Evolutionary conservation across 2,797 vertebrate genomes (phyloP).

Genomic region (Clarias platycephalus): DNA sequence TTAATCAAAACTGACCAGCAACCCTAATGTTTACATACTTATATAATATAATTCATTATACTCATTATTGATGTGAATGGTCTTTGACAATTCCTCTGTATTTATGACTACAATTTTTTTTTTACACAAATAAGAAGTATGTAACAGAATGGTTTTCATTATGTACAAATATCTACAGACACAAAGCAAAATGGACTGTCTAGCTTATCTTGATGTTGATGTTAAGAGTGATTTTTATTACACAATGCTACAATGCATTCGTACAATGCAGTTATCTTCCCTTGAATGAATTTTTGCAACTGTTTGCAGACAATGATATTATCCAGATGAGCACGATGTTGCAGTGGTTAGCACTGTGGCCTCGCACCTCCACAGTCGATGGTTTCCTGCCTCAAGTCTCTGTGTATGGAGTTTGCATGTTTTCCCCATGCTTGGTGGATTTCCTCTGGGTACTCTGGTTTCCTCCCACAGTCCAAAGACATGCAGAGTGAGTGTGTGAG

Average conservation of each 20-base stretch:
- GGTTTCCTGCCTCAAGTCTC: too few species aligned
- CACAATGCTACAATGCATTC: not conserved
- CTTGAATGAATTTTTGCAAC: too few species aligned
- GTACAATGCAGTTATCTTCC: not conserved
- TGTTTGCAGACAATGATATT: too few species aligned
- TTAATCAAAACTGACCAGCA: conserved; percentile 53
- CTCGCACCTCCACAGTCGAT: too few species aligned
- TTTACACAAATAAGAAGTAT: not conserved
- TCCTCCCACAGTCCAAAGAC: too few species aligned
- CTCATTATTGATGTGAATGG: conserved; percentile 40
- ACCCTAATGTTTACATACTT: conserved; percentile 39
- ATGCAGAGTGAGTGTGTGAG: too few species aligned
- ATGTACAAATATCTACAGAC: not conserved
- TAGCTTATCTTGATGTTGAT: not conserved
- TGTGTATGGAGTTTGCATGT: too few species aligned
- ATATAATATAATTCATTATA: conserved; percentile 36
- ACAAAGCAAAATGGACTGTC: not conserved
- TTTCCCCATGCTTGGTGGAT: too few species aligned
- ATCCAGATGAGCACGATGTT: too few species aligned
- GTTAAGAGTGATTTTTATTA: not conserved
- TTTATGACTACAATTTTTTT: not conserved
- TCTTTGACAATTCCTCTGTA: conserved; percentile 52
- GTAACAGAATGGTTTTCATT: not conserved
- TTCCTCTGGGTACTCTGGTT: too few species aligned
- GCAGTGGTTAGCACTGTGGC: too few species aligned